Conservation (phyloP, 2,888 invertebrate species). For the Altica lythri region DNA sequence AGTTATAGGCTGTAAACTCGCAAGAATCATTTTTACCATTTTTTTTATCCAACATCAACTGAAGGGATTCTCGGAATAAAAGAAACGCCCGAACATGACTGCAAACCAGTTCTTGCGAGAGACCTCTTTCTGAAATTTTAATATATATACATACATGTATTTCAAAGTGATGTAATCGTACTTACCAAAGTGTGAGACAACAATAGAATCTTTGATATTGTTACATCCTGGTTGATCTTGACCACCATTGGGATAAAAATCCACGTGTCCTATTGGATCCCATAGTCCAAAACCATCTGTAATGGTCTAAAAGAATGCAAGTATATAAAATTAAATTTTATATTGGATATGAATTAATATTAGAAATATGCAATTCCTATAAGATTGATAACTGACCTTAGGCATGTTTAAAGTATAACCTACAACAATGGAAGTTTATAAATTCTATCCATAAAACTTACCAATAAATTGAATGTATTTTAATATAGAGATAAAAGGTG, state of each 20-base stretch:
- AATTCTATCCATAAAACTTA: too few species aligned
- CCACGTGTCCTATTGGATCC: conserved; percentile 65
- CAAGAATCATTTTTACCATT: conserved; percentile 34
- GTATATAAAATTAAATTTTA: too few species aligned
- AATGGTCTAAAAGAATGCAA: too few species aligned
- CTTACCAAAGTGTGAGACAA: conserved; percentile 62
- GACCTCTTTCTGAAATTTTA: conserved; percentile 44
- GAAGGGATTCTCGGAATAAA: conserved; percentile 61
- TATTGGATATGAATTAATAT: too few species aligned
- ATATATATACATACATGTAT: neutral
- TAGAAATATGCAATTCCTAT: too few species aligned
- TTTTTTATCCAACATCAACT: conserved; percentile 46
- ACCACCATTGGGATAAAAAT: conserved; percentile 67
- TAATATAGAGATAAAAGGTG: too few species aligned
- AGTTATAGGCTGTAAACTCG: conserved; percentile 61
- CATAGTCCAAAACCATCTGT: conserved; percentile 66
- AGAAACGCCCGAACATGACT: conserved; percentile 64
- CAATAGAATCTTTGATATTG: conserved; percentile 62
- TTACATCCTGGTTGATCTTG: conserved; percentile 65
- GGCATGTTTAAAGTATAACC: too few species aligned
- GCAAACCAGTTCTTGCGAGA: conserved; percentile 59
- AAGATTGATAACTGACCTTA: too few species aligned
- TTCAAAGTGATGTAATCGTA: neutral
- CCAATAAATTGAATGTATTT: too few species aligned
- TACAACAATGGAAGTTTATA: too few species aligned